Conservation (phyloP, 2,113 vertebrate species). For the Tinamus guttatus region DNA sequence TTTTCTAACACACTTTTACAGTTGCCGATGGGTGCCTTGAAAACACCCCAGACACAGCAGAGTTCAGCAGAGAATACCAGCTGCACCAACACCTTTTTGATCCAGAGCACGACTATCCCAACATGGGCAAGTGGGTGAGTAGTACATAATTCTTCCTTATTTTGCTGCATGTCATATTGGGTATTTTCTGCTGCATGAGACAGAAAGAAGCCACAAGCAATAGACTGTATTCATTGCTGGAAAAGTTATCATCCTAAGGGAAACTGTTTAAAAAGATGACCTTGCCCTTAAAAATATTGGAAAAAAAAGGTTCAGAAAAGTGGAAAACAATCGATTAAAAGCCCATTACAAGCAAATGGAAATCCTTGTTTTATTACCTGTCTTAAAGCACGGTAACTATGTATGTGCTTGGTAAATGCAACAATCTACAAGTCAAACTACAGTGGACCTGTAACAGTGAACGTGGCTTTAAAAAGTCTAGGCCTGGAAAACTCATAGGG, state of each 20-base stretch:
- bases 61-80: constrained; percentile 96
- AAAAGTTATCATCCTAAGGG: background rate
- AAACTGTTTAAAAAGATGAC: background rate
- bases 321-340: background rate
- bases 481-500: background rate
- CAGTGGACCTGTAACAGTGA: background rate
- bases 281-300: background rate
- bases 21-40: constrained; percentile 92
- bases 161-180: background rate
- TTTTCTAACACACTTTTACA: constrained; percentile 65
- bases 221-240: background rate
- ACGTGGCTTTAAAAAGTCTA: background rate
- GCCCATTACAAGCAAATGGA: background rate
- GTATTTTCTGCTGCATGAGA: background rate
- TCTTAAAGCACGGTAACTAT: background rate
- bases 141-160: constrained; percentile 63
- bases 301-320: background rate
- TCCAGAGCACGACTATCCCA: constrained; percentile 94
- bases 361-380: background rate
- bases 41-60: constrained; percentile 93
- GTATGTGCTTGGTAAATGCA: background rate
- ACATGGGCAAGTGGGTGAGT: constrained; percentile 93
- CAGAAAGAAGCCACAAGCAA: background rate
- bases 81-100: constrained; percentile 95
- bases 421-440: background rate